Evolutionary conservation across 1,140 invertebrate genomes (phyloP).

Genomic region (Paralvinella palmiformis): DNA sequence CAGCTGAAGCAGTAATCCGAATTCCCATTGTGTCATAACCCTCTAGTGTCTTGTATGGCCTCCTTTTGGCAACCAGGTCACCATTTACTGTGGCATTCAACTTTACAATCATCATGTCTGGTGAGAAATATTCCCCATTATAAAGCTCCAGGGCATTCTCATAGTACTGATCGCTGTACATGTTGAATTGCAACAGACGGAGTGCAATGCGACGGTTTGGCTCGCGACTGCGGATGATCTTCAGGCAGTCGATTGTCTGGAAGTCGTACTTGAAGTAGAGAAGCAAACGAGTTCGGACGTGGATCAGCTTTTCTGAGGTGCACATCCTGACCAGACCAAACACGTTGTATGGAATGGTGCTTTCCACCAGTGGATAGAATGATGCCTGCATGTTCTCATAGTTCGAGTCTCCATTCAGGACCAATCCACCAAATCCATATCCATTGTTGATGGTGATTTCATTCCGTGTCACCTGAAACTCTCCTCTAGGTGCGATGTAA

Average conservation of each 20-base stretch:
- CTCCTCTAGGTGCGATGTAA: conserved; percentile 73
- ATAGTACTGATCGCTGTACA: conserved; percentile 84
- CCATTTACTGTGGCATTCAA: background rate
- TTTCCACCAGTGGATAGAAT: conserved; percentile 43
- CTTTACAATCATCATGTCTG: conserved; percentile 23
- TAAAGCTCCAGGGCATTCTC: conserved; percentile 79
- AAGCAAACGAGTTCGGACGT: conserved; percentile 81
- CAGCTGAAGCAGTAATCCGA: conserved; percentile 88
- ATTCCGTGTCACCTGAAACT: conserved; percentile 44
- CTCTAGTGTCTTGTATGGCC: conserved; percentile 14
- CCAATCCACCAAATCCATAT: conserved; percentile 76
- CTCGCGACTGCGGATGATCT: conserved; percentile 67
- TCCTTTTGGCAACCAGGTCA: background rate
- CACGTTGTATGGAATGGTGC: conserved; percentile 86
- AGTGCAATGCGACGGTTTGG: conserved; percentile 33
- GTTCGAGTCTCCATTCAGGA: conserved; percentile 20
- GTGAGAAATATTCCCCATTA: conserved; percentile 87
- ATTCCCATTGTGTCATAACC: conserved; percentile 67
- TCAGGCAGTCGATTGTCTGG: conserved; percentile 91
- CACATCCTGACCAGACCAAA: conserved; percentile 96
- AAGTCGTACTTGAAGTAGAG: conserved; percentile 98
- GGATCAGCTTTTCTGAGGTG: conserved; percentile 85
- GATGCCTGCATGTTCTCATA: conserved; percentile 13
- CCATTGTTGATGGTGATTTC: conserved; percentile 79
- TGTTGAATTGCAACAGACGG: conserved; percentile 79